Base-by-base conservation (phyloP, 1,140 invertebrate genomes). In the Bombus affinis region DNA sequence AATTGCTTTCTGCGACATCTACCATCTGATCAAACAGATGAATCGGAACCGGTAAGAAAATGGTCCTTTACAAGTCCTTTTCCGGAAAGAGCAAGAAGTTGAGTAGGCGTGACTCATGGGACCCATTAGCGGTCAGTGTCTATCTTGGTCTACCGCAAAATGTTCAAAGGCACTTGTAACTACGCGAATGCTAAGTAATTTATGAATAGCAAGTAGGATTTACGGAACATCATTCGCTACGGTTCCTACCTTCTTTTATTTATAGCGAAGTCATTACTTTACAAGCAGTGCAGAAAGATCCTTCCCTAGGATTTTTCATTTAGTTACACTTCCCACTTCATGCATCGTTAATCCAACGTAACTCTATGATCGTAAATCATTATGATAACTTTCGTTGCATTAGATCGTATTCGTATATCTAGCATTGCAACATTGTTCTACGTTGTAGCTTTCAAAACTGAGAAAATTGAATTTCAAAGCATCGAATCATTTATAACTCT, bases 91-190 rank as follows among this genome's bases (percentile, higher is more conserved):
- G 15, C 5, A 32, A n/a, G 3, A 15, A 77, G 4, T 62, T 25
- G 5, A 39, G 22, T 47, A 84, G 80, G 73, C 73, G 79, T 59
- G 25, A 44, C 82, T 83, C 86, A 47, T 44, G 83, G 89, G 89
- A 82, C 85, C 87, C 87, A 92, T 92, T 92, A 89, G 86, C 88
- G 90, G 89, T 92, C 89, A 81, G 79, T 86, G 83, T 86, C 74
- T 78, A 90, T 81, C 59, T 87, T 42, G 42, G 85, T 87, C 39
- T 68, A 90, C 88, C 89, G 74, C 91, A 90, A 90, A 88, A 76
- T 81, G 71, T 91, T 71, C 68, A 81, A 84, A 86, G 35, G 76
- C 73, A 76, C 59, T 91, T 83, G 68, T 86, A 87, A 88, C 66
- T 81, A 62, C 65, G 32, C 39, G 81, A 90, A 91, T 91, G 85